phyloP scores from a whole-genome alignment of 2,888 invertebrate species.

The Auanema sp. region DNA sequence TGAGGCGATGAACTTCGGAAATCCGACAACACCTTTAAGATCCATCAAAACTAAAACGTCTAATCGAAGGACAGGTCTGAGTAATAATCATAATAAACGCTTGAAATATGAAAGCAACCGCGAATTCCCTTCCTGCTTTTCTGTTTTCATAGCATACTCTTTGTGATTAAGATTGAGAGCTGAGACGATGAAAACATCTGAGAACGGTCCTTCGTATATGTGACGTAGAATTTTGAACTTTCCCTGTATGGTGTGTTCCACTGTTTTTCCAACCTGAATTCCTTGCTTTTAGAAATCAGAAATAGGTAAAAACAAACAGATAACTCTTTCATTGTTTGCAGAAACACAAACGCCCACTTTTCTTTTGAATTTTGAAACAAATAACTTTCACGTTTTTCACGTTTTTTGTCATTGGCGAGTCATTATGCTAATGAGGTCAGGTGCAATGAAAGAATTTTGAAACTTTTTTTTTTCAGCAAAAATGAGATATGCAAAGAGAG shows the following conservation, averaged over 20 bases:
- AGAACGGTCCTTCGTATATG: conserved; percentile 53
- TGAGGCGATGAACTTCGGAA: conserved; percentile 48
- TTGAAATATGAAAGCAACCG: conserved; percentile 18
- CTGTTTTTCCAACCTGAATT: conserved; percentile 13
- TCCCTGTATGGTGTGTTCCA: conserved; percentile 1
- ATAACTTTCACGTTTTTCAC: no score
- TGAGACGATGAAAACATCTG: conserved; percentile 50
- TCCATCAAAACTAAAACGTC: conserved; percentile 52
- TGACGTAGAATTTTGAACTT: conserved; percentile 37
- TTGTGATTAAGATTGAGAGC: conserved; percentile 26
- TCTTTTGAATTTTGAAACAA: no score
- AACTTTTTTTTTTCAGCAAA: no score
- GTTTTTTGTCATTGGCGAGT: no score
- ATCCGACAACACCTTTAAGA: conserved; percentile 39
- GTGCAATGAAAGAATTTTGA: no score
- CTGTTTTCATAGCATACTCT: conserved; percentile 55
- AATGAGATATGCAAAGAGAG: no score
- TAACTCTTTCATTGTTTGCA: no score
- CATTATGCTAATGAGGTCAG: no score
- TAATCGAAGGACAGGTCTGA: conserved; percentile 49
- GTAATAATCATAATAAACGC: neutral
- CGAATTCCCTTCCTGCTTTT: conserved; percentile 41
- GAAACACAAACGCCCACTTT: no score
- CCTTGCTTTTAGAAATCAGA: no score
- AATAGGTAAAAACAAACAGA: no score